These are phyloP conservation scores for Melikaiella ostensackeni DNA, from an alignment of 2,888 invertebrate genomes.

Conservation along the genomic window DNA sequence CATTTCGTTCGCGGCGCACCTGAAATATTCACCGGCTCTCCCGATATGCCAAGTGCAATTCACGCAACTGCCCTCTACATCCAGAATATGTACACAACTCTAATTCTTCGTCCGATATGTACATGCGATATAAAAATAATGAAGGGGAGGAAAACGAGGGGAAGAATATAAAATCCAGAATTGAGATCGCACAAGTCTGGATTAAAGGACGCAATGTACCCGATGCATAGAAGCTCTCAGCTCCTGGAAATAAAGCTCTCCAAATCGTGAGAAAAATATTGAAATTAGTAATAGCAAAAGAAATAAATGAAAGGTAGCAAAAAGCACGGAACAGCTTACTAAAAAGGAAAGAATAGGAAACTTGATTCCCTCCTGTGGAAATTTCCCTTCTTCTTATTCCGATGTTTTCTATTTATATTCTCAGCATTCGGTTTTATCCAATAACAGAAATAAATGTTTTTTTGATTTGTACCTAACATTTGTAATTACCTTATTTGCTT, in stretches of 20 bases:
- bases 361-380: not conserved
- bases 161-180: not conserved
- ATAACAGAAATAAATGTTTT: too few species aligned
- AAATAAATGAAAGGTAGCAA: not conserved
- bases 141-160: not conserved
- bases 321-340: not conserved
- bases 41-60: slow-evolving; percentile 35
- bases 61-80: slow-evolving; percentile 17
- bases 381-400: not conserved
- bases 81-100: slow-evolving; percentile 24
- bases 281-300: not conserved
- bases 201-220: slow-evolving; percentile 15
- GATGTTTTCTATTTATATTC: too few species aligned
- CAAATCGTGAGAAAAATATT: slow-evolving; percentile 18
- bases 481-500: too few species aligned
- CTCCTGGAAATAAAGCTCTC: slow-evolving; percentile 7
- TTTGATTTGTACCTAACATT: too few species aligned
- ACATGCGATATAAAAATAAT: slow-evolving; percentile 18
- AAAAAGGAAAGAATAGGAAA: not conserved
- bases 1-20: slow-evolving; percentile 18
- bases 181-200: not conserved
- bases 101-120: slow-evolving; percentile 24
- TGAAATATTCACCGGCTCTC: slow-evolving; percentile 21
- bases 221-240: not conserved
- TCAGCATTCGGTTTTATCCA: too few species aligned